Conservation (phyloP, 2,113 vertebrate species). For the Saguinus midas region DNA sequence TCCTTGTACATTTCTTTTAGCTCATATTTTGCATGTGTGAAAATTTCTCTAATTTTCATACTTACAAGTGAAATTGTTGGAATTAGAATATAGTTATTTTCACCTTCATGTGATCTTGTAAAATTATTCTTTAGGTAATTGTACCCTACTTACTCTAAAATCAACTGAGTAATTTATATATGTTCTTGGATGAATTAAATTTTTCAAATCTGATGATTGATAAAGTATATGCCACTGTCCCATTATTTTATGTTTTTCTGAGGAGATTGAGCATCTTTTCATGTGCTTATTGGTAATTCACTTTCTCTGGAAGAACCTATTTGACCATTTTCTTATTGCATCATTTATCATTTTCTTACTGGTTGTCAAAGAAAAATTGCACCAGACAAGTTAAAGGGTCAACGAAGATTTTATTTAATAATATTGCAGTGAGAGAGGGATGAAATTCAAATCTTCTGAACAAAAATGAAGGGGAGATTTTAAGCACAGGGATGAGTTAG, state of each 20-base stretch:
- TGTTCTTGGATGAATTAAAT: background rate
- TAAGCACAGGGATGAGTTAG: background rate
- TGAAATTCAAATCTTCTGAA: background rate
- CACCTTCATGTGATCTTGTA: background rate
- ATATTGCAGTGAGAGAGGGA: background rate
- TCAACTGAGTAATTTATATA: background rate
- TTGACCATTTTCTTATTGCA: background rate
- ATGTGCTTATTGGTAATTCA: background rate
- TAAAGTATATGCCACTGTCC: background rate
- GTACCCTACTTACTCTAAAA: background rate
- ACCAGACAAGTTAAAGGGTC: background rate
- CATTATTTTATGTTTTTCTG: background rate
- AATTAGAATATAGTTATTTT: background rate
- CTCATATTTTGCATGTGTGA: background rate
- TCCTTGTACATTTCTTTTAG: background rate
- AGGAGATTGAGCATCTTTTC: background rate
- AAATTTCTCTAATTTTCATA: background rate
- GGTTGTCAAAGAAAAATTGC: background rate
- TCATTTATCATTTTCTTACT: constrained; percentile 7
- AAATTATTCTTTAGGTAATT: background rate
- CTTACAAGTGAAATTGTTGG: background rate
- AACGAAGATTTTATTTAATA: background rate
- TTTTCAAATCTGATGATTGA: background rate
- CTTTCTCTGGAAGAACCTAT: background rate
- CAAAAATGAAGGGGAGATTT: background rate